Evolutionary conservation across 2,797 vertebrate genomes (phyloP).

Genomic region (Notoglanidium macrostoma): DNA sequence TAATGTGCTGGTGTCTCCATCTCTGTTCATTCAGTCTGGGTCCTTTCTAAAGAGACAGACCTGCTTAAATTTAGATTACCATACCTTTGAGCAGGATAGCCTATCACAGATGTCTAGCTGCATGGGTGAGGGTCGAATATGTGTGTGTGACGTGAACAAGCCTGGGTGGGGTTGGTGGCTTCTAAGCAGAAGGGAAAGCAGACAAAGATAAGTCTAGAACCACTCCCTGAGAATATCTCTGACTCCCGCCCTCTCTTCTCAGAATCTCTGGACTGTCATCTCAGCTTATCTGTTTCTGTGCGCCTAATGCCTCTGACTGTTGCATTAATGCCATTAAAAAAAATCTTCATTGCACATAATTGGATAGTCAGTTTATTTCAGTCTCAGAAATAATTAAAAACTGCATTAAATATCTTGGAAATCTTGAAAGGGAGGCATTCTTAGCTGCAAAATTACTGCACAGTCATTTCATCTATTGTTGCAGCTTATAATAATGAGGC

Average conservation of each 20-base stretch:
- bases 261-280: conserved; percentile 27
- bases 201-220: conserved; percentile 66
- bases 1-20: conserved; percentile 6
- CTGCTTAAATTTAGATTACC: conserved; percentile 45
- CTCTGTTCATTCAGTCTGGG: conserved; percentile 35
- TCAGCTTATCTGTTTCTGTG: not conserved
- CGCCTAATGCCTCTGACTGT: not conserved
- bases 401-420: not conserved
- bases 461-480: conserved; percentile 36
- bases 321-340: conserved; percentile 9
- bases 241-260: conserved; percentile 44
- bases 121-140: conserved; percentile 46
- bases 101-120: conserved; percentile 40
- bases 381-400: conserved; percentile 14
- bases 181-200: conserved; percentile 61
- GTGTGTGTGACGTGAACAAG: conserved; percentile 50
- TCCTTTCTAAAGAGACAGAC: conserved; percentile 31
- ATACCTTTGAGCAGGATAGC: conserved; percentile 42
- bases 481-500: conserved; percentile 24
- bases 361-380: conserved; percentile 5
- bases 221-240: conserved; percentile 68
- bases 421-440: conserved; percentile 11
- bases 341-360: conserved; percentile 20
- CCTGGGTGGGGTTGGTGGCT: conserved; percentile 52
- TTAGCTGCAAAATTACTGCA: conserved; percentile 14